phyloP scores from a whole-genome alignment of 2,888 invertebrate species.

The Ptychoptera contaminata region DNA sequence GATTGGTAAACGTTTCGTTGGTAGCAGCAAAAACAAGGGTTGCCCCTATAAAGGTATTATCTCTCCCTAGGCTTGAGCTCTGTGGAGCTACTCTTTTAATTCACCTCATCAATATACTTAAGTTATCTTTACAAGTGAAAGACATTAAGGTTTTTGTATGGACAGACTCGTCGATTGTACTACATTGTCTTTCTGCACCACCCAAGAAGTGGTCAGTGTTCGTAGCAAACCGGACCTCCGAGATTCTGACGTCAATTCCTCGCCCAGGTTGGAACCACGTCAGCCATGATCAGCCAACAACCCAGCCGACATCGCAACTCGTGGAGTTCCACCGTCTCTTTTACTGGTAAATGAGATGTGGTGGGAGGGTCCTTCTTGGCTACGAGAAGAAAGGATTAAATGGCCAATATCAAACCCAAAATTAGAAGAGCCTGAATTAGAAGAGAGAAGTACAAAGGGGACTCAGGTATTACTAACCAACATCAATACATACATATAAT shows the following conservation, averaged over 20 bases:
- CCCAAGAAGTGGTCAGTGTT: conserved; percentile 9
- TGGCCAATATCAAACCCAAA: background rate
- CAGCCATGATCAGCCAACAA: background rate
- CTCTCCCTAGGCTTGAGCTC: conserved; percentile 6
- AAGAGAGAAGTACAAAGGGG: no score
- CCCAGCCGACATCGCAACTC: background rate
- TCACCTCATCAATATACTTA: conserved; percentile 5
- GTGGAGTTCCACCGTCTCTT: background rate
- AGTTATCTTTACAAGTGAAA: conserved; percentile 2
- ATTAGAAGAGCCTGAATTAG: no score
- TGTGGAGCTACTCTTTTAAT: conserved; percentile 8
- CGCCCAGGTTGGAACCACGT: conserved; percentile 1
- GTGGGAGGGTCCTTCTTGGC: background rate
- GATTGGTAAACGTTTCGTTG: conserved; percentile 4
- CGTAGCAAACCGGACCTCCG: conserved; percentile 10
- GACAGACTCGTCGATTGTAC: conserved; percentile 12
- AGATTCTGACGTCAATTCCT: conserved; percentile 6
- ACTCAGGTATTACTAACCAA: no score
- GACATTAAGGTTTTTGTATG: no score
- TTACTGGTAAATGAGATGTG: no score
- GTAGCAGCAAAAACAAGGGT: conserved; percentile 7
- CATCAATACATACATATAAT: no score
- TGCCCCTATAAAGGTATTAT: conserved; percentile 5
- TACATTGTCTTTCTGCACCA: conserved; percentile 10
- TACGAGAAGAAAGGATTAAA: background rate